Evolutionary conservation across 35 echinoderm and acorn worm species (phyloP).

Genomic region (Patiria miniata): DNA sequence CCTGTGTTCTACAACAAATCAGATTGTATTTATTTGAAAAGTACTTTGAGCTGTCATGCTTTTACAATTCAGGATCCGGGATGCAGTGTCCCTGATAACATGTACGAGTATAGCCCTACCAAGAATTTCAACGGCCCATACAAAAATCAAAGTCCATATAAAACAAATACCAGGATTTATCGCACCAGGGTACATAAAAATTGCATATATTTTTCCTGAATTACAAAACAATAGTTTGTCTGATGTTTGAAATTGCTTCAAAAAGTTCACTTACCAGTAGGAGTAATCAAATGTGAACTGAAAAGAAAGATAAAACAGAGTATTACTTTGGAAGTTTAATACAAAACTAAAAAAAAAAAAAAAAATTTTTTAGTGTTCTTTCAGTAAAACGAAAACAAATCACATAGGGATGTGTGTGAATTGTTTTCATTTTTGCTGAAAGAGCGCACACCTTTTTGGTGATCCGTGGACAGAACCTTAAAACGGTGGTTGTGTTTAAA

Average conservation of each 20-base stretch:
- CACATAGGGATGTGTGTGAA: too few species aligned
- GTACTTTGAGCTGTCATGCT: too few species aligned
- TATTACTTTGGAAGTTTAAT: background rate
- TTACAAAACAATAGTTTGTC: background rate
- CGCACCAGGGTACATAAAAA: background rate
- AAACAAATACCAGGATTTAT: background rate
- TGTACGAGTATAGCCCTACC: background rate
- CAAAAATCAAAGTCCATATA: background rate
- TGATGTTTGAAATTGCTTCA: background rate
- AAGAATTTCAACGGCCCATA: background rate
- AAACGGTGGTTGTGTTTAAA: too few species aligned
- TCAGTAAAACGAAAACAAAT: background rate
- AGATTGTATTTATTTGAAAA: too few species aligned
- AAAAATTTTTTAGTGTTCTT: too few species aligned
- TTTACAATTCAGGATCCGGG: background rate
- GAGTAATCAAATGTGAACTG: constrained; percentile 88
- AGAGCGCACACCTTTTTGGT: too few species aligned
- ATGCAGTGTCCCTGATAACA: background rate
- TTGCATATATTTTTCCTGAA: background rate
- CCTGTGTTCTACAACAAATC: too few species aligned
- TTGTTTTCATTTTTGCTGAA: too few species aligned
- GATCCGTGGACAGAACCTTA: too few species aligned
- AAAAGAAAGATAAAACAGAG: constrained; percentile 24
- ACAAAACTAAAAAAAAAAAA: background rate
- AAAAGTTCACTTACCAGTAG: constrained; percentile 71